A percentile compares a stretch with the other conserved stretches of the same genome.
Conservation (phyloP, 2,113 vertebrate species). For the Gymnocephalus cernua region DNA sequence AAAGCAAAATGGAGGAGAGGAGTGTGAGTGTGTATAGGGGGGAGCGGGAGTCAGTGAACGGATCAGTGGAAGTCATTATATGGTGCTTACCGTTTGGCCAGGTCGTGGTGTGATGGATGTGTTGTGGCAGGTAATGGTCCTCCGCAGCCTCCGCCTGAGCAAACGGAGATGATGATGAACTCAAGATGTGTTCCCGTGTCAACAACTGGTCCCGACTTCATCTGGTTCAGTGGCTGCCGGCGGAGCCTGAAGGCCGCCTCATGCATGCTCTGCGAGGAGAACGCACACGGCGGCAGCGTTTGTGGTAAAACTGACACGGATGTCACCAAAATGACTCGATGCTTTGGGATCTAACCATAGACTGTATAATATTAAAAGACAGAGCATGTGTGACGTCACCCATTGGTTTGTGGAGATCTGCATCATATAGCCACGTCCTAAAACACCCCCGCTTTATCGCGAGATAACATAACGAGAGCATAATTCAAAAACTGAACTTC, state of each 20-base stretch:
- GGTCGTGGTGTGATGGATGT: constrained; percentile 64
- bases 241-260: constrained; percentile 24
- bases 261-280: not conserved
- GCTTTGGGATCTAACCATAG: too few relatives aligned
- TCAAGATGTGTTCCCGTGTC: constrained; percentile 61
- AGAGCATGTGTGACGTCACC: too few relatives aligned
- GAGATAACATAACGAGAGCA: too few relatives aligned
- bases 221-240: constrained; percentile 41
- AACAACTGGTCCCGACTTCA: constrained; percentile 41
- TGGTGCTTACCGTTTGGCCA: constrained; percentile 66
- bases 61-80: constrained; percentile 75
- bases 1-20: constrained; percentile 25
- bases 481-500: too few relatives aligned
- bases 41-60: constrained; percentile 52
- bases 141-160: constrained; percentile 47
- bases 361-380: too few relatives aligned
- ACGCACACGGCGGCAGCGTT: not conserved
- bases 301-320: not conserved
- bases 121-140: constrained; percentile 63
- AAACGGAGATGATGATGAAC: constrained; percentile 59
- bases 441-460: too few relatives aligned
- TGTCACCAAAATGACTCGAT: not conserved
- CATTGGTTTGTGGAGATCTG: too few relatives aligned
- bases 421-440: too few relatives aligned
- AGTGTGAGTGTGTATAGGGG: not conserved